These are phyloP conservation scores for Pomacea canaliculata DNA, from an alignment of 2,888 invertebrate species.

Conservation along the genomic window DNA sequence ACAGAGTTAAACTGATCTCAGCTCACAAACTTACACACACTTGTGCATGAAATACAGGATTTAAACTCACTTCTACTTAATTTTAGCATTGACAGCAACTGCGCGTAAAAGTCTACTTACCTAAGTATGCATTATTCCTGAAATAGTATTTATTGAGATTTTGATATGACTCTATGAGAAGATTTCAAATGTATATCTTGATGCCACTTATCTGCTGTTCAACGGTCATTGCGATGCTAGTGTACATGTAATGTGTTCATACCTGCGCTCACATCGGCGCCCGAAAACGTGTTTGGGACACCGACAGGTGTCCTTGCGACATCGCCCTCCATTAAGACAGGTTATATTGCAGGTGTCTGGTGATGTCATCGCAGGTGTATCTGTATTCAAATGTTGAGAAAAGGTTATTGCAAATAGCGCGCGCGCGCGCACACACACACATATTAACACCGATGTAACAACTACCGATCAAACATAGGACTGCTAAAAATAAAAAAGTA, in stretches of 20 bases:
- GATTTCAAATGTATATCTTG: too few species aligned
- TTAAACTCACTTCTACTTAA: too few species aligned
- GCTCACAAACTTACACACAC: background rate
- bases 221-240: too few species aligned
- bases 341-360: slow-evolving; percentile 90
- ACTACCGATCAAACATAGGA: background rate
- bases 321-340: slow-evolving; percentile 90
- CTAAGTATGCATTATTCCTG: background rate
- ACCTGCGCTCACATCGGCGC: slow-evolving; percentile 84
- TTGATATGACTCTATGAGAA: background rate
- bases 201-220: too few species aligned
- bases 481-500: background rate
- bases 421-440: background rate
- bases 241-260: slow-evolving; percentile 4
- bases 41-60: too few species aligned
- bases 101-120: too few species aligned
- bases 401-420: too few species aligned
- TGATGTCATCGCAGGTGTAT: background rate
- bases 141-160: background rate
- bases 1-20: background rate
- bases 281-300: slow-evolving; percentile 87
- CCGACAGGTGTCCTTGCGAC: slow-evolving; percentile 87
- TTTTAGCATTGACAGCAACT: too few species aligned
- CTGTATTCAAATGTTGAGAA: too few species aligned
- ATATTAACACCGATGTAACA: background rate